These are phyloP conservation scores for Shargacucullia verbasci DNA, from an alignment of 2,888 invertebrate genomes.

Conservation along the genomic window DNA sequence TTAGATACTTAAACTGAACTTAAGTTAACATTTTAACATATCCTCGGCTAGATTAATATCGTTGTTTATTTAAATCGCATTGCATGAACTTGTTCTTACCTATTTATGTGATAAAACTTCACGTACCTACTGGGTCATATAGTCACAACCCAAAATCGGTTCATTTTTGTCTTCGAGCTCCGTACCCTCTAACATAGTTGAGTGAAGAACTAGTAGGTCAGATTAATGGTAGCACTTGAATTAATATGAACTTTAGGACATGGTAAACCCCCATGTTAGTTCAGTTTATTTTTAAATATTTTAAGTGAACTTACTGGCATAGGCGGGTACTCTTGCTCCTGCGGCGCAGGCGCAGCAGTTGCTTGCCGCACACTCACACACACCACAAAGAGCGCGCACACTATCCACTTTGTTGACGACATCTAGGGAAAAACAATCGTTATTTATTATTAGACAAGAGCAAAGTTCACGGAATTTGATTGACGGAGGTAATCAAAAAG, in stretches of 20 bases:
- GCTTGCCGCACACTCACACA: slow-evolving; percentile 75
- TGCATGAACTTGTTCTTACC: too few species aligned
- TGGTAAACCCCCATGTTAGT: too few species aligned
- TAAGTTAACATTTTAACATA: too few species aligned
- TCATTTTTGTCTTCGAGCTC: neutral
- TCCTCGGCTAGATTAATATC: too few species aligned
- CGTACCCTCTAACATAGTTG: neutral
- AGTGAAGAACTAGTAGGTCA: neutral
- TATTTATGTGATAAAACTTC: too few species aligned
- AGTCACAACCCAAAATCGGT: neutral
- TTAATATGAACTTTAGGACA: too few species aligned
- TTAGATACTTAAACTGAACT: too few species aligned
- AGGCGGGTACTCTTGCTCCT: slow-evolving; percentile 79
- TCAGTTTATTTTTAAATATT: too few species aligned
- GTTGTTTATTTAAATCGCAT: too few species aligned
- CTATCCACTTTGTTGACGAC: slow-evolving; percentile 73
- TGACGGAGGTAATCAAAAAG: slow-evolving; percentile 8
- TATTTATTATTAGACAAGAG: slow-evolving; percentile 19
- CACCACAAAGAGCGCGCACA: slow-evolving; percentile 73
- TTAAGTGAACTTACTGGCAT: slow-evolving; percentile 77
- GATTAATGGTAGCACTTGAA: neutral
- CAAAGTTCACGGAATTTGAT: slow-evolving; percentile 26
- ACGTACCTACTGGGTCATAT: neutral
- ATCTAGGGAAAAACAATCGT: slow-evolving; percentile 66
- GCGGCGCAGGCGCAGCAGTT: slow-evolving; percentile 77